phyloP scores from a whole-genome alignment of 2,797 vertebrate genomes.

The Antennarius maculatus region DNA sequence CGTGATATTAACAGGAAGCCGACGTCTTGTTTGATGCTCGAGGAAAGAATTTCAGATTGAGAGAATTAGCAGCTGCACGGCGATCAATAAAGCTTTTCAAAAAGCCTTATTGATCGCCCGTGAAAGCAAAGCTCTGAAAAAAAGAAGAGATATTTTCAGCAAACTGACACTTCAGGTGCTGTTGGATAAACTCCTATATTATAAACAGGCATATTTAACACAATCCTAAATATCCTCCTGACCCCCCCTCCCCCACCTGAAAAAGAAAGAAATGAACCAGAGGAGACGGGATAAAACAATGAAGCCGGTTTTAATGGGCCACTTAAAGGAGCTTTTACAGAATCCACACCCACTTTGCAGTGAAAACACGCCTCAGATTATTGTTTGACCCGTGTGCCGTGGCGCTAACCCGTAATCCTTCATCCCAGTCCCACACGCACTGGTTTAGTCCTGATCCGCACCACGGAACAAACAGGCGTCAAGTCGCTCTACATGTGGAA shows the following conservation, averaged over 20 bases:
- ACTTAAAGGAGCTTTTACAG: conserved; percentile 72
- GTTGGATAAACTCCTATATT: background rate
- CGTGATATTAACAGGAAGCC: background rate
- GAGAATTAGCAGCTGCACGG: background rate
- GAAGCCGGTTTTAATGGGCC: conserved; percentile 80
- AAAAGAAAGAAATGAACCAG: conserved; percentile 29
- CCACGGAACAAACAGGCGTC: conserved; percentile 69
- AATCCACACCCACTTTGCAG: conserved; percentile 71
- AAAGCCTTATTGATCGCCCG: conserved; percentile 21
- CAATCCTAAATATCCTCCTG: too few species aligned
- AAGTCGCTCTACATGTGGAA: conserved; percentile 69
- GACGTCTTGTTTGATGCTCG: conserved; percentile 11
- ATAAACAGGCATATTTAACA: background rate
- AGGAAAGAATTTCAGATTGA: conserved; percentile 3
- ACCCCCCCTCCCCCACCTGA: background rate
- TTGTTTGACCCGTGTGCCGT: conserved; percentile 51
- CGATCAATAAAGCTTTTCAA: conserved; percentile 32
- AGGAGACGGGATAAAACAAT: conserved; percentile 68
- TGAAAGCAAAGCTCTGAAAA: conserved; percentile 18
- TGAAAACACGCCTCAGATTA: conserved; percentile 66
- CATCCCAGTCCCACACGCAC: conserved; percentile 40
- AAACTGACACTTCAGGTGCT: background rate
- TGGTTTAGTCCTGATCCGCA: conserved; percentile 53
- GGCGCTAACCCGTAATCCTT: conserved; percentile 38
- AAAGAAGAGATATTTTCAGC: background rate